Percentiles rank a stretch among this genome's conserved stretches.
Evolutionary conservation across 2,113 vertebrate species (phyloP).

Genomic region (Xerus inauris): DNA sequence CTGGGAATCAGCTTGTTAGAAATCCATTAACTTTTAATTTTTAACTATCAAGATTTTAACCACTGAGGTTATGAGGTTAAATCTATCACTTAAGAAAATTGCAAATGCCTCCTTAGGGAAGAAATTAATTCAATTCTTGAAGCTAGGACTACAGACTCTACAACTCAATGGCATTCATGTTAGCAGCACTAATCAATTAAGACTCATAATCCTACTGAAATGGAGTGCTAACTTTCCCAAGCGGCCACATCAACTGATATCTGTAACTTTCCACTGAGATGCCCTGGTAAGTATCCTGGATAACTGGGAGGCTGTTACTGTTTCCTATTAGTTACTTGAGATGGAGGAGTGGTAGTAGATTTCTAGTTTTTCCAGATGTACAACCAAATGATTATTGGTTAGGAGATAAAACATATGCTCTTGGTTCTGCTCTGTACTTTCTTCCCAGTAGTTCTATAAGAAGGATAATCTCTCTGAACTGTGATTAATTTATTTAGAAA

Average conservation of each 20-base stretch:
- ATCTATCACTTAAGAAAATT: slow-evolving; percentile 73
- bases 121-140: slow-evolving; percentile 66
- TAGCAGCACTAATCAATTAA: slow-evolving; percentile 54
- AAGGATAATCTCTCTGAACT: not conserved
- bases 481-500: not conserved
- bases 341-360: not conserved
- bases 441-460: not conserved
- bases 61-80: slow-evolving; percentile 68
- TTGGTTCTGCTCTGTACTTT: not conserved
- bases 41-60: slow-evolving; percentile 69
- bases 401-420: not conserved
- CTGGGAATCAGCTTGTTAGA: slow-evolving; percentile 58
- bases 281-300: not conserved
- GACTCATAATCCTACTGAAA: slow-evolving; percentile 12
- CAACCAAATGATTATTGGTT: not conserved
- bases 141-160: slow-evolving; percentile 32
- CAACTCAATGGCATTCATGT: slow-evolving; percentile 1
- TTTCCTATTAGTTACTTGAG: not conserved
- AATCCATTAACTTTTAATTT: slow-evolving; percentile 70
- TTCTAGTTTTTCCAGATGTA: not conserved
- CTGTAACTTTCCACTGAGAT: not conserved
- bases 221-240: not conserved
- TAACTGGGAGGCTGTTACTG: not conserved
- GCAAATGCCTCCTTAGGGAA: slow-evolving; percentile 51
- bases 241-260: not conserved